A percentile compares a stretch with the other conserved stretches of the same genome.
These are phyloP conservation scores for Tenrec ecaudatus DNA, from an alignment of 2,113 vertebrate genomes.

Conservation along the genomic window DNA sequence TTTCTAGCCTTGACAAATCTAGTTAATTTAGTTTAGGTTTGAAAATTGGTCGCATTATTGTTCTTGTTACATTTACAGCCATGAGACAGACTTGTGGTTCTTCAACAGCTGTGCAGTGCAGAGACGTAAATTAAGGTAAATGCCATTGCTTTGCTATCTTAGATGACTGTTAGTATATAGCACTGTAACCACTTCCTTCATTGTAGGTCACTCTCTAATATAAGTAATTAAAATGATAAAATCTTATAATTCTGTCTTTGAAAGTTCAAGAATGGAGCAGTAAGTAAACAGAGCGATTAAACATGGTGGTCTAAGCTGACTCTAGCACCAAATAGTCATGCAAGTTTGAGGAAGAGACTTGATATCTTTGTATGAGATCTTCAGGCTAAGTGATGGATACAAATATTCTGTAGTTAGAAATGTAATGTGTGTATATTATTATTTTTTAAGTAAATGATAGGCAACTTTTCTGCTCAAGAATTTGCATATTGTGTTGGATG, in stretches of 20 bases:
- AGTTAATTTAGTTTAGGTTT: conserved; percentile 64
- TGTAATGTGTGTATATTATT: conserved; percentile 11
- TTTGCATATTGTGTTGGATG: conserved; percentile 44
- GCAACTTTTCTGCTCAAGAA: neutral
- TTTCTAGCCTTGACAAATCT: conserved; percentile 70
- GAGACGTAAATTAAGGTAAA: conserved; percentile 83
- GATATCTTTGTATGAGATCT: neutral
- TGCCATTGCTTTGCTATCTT: conserved; percentile 78
- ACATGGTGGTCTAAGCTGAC: conserved; percentile 5
- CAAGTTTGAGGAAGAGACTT: neutral
- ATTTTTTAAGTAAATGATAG: neutral
- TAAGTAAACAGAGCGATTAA: conserved; percentile 51
- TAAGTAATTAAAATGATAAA: conserved; percentile 41
- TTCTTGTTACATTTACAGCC: conserved; percentile 80
- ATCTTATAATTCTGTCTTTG: conserved; percentile 40
- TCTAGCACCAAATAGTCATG: neutral
- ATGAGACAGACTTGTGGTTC: conserved; percentile 72
- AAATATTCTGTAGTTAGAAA: neutral
- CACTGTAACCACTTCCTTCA: conserved; percentile 68
- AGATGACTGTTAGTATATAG: conserved; percentile 60
- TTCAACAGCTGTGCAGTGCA: conserved; percentile 76
- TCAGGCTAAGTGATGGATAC: neutral
- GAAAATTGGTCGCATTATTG: conserved; percentile 77
- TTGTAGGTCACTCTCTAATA: conserved; percentile 58
- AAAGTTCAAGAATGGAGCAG: neutral